These are phyloP conservation scores for Sterrhoptilus dennistouni DNA, from an alignment of 2,113 vertebrate species.

Conservation along the genomic window DNA sequence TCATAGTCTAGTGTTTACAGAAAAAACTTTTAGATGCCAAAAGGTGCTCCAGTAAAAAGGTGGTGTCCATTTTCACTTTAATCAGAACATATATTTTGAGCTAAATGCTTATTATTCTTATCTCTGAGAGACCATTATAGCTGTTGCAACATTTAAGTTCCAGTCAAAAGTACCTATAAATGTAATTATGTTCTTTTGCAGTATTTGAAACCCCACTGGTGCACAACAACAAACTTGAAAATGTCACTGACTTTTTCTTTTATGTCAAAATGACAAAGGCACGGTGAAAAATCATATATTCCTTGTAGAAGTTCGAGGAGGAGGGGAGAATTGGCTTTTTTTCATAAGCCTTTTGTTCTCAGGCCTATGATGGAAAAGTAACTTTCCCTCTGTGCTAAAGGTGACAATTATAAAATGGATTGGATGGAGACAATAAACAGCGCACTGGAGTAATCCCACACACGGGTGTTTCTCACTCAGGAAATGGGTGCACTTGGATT, in stretches of 20 bases:
- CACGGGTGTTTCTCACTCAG: not conserved
- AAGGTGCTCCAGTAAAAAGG: not conserved
- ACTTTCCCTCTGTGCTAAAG: not conserved
- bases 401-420: not conserved
- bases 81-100: not conserved
- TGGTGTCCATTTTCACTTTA: not conserved
- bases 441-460: not conserved
- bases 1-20: not conserved
- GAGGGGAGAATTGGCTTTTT: not conserved
- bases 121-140: not conserved
- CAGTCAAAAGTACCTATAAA: not conserved
- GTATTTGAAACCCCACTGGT: not conserved
- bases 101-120: not conserved
- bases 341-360: not conserved
- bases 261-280: not conserved
- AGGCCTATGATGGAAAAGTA: not conserved
- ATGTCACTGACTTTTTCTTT: not conserved
- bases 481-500: not conserved
- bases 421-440: not conserved
- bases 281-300: not conserved
- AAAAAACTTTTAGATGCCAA: not conserved
- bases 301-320: not conserved
- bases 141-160: not conserved
- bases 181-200: conserved; percentile 1
- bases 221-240: not conserved